Evolutionary conservation across 2,888 invertebrate species (phyloP), one percentile per base, ranked within the genome.

Genomic region (Macrophya annulata): DNA sequence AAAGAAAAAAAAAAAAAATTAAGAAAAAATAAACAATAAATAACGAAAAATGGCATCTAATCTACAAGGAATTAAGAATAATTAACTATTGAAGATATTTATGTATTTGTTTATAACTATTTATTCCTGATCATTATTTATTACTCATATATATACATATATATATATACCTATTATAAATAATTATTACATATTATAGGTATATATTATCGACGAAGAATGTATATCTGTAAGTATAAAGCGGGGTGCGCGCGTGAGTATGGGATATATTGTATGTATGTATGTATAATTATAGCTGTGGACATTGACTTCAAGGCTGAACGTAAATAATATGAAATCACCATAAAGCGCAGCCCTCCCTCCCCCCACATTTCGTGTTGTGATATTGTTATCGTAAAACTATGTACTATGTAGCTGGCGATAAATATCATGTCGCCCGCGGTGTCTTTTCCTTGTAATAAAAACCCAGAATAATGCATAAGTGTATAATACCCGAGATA

Each of bases 371-470:
- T 90, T 93, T 91, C 91, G 90, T 92, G 92, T 93, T 91, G 91
- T 92, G 91, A 91, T 91, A 91, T 90, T 88, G 90, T 90, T 89
- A 89, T 90, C 90, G 90, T 92, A 90, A 90, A 90, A 89, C 71
- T 83, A 89, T 90, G 89, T 89, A 89, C 88, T 89, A 90, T 87
- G 87, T 86, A 88, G 86, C 86, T 88, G 87, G 87, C 87, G 88
- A 88, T 86, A 85, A 87, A 87, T 87, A 89, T 87, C 91, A 89
- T 91, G 91, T 91, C 88, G 87, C 90, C 88, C 88, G 88, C 88
- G 87, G 90, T 88, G 83, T 83, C 43, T 83, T 89, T 87, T 90
- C 89, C 89, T 91, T 91, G 90, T 92, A 92, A 91, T 91, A 91
- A 92, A 86, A 92, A 89, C 89, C 40, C 40, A 62, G 25, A 81